Conservation (phyloP, 2,113 vertebrate genomes). For the Phaethon lepturus region DNA sequence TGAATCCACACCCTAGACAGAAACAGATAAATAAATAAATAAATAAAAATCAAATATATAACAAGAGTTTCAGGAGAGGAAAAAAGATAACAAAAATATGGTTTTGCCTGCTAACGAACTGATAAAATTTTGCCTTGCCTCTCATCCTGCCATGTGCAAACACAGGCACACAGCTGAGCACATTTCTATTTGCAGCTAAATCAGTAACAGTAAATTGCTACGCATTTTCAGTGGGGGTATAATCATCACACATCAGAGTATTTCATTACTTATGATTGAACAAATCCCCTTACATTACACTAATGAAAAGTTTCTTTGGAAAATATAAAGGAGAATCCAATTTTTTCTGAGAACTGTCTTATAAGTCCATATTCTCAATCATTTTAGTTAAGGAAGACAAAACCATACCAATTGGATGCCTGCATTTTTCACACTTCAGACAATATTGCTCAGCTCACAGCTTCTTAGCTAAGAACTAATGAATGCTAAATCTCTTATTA, state of each 20-base stretch:
- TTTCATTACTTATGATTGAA: conserved; percentile 26
- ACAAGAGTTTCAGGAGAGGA: neutral
- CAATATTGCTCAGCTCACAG: neutral
- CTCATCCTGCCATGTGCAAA: neutral
- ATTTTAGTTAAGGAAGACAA: neutral
- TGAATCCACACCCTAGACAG: conserved; percentile 89
- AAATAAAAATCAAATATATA: neutral
- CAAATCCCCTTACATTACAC: neutral
- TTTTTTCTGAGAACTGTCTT: neutral
- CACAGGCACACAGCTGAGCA: conserved; percentile 23
- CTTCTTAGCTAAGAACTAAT: neutral
- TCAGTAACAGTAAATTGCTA: neutral
- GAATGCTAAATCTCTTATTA: neutral
- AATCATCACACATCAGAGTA: neutral
- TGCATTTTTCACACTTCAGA: neutral
- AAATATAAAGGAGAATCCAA: neutral
- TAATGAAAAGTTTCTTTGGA: conserved; percentile 9
- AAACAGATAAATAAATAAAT: neutral
- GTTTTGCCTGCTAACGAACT: neutral
- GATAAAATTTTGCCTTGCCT: neutral
- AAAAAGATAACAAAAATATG: neutral
- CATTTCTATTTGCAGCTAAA: neutral
- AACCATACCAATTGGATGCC: neutral
- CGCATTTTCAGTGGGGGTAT: neutral
- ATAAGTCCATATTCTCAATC: neutral